A percentile compares a stretch with the other conserved stretches of the same genome.
phyloP scores from a whole-genome alignment of 2,888 invertebrate genomes.

The Urechis unicinctus region DNA sequence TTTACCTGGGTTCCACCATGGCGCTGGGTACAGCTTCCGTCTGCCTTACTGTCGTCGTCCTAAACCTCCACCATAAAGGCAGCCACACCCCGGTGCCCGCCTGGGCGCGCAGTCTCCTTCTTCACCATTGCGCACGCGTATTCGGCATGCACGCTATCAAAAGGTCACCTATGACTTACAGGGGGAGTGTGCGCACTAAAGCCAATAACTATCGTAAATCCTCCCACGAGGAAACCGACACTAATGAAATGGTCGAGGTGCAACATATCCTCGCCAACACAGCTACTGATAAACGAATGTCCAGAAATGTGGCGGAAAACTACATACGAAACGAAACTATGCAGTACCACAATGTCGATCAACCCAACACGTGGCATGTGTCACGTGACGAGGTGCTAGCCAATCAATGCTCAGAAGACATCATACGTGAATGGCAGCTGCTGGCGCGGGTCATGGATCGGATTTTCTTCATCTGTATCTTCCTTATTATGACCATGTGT shows the following conservation, averaged over 20 bases:
- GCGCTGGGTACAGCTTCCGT: constrained; percentile 19
- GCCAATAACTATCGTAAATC: constrained; percentile 2
- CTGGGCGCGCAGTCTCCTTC: constrained; percentile 17
- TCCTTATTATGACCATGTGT: constrained; percentile 12
- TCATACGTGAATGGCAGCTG: constrained; percentile 15
- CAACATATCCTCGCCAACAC: constrained; percentile 6
- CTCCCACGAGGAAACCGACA: background rate
- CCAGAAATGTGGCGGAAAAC: background rate
- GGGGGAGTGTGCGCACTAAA: background rate
- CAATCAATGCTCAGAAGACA: constrained; percentile 4
- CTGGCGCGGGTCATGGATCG: constrained; percentile 18
- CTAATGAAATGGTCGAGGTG: constrained; percentile 5
- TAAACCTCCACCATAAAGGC: constrained; percentile 19
- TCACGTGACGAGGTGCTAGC: background rate
- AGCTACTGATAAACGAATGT: background rate
- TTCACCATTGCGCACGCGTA: constrained; percentile 9
- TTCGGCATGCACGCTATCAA: constrained; percentile 5
- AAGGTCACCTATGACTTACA: background rate
- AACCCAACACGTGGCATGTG: background rate
- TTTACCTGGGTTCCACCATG: constrained; percentile 20
- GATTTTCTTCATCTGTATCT: constrained; percentile 17
- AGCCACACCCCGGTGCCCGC: constrained; percentile 11
- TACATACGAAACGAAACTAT: constrained; percentile 10
- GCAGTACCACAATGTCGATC: constrained; percentile 14
- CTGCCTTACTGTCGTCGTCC: constrained; percentile 19